Conservation (phyloP, 2,888 invertebrate genomes). For the Rhabditoides inermis region DNA sequence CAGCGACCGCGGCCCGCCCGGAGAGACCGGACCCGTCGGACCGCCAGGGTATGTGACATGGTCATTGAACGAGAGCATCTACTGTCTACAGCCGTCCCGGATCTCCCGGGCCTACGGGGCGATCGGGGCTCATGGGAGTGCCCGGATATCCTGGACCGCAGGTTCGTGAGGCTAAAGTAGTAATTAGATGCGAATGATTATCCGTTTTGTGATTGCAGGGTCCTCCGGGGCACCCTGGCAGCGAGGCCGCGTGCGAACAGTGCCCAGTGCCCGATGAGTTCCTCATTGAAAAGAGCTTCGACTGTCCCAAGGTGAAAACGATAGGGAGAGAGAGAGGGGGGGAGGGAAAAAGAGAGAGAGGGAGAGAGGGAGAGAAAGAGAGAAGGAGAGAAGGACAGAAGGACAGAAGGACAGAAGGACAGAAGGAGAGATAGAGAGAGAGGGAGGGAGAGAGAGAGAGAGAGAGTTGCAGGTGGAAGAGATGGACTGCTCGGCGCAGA, state of each 20-base stretch:
- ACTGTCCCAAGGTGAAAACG: conserved; percentile 24
- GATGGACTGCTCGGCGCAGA: conserved; percentile 24
- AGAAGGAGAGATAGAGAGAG: neutral
- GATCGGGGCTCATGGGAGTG: conserved; percentile 29
- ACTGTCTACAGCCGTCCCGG: conserved; percentile 12
- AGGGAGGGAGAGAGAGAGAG: neutral
- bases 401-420: neutral
- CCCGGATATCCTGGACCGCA: conserved; percentile 32
- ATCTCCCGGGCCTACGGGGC: conserved; percentile 29
- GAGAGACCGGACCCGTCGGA: conserved; percentile 28
- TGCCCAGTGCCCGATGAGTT: conserved; percentile 41
- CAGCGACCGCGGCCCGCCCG: conserved; percentile 18
- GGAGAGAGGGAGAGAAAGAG: neutral
- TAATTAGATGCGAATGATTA: neutral
- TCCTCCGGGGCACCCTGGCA: conserved; percentile 41
- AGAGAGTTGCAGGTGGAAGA: conserved; percentile 23
- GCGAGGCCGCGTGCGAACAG: conserved; percentile 37
- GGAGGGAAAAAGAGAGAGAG: neutral
- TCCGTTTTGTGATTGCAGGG: conserved; percentile 8
- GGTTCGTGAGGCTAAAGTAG: conserved; percentile 6
- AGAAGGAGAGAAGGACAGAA: neutral
- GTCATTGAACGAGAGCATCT: neutral
- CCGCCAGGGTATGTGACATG: conserved; percentile 14
- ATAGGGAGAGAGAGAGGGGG: neutral
- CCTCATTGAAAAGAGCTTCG: conserved; percentile 19